These are phyloP conservation scores for Halisarca cf. caerulea DNA, from an alignment of 37 sponge, comb jelly and placozoan species.

Conservation along the genomic window DNA sequence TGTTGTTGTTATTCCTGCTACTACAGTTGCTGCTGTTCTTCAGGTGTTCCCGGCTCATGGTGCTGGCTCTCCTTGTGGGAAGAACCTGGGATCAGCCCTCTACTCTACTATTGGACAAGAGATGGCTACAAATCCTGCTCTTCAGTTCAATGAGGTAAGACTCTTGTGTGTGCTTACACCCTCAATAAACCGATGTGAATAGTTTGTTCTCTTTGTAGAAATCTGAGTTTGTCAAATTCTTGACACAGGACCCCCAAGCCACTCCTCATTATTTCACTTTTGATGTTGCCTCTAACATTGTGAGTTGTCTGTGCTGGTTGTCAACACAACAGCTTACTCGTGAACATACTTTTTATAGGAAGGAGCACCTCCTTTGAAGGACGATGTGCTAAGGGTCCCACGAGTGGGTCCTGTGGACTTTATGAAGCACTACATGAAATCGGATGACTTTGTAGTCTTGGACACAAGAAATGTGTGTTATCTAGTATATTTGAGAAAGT, in stretches of 20 bases:
- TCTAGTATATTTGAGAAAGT: not conserved
- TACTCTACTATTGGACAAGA: conserved; percentile 85
- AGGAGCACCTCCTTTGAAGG: conserved; percentile 47
- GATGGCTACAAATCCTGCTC: conserved; percentile 73
- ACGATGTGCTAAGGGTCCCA: conserved; percentile 37
- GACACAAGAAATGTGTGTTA: conserved; percentile 56
- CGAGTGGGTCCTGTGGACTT: conserved; percentile 38
- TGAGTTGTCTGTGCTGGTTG: no score
- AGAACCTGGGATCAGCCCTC: conserved; percentile 68
- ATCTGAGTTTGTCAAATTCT: conserved; percentile 67
- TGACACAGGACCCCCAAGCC: conserved; percentile 58
- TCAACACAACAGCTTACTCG: no score
- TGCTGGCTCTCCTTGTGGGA: conserved; percentile 93
- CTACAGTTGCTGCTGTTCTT: not conserved
- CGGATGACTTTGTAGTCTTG: conserved; percentile 31
- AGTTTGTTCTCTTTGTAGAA: conserved; percentile 45
- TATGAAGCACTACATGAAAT: conserved; percentile 20
- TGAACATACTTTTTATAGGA: conserved; percentile 29
- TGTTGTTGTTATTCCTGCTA: not conserved
- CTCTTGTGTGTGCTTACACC: no score
- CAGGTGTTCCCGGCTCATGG: conserved; percentile 93
- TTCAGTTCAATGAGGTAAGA: conserved; percentile 65
- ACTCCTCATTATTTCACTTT: conserved; percentile 75
- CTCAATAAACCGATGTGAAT: not conserved
- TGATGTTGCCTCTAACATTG: conserved; percentile 44